Evolutionary conservation across 35 echinoderm and acorn worm species (phyloP).

Genomic region (Hemicentrotus pulcherrimus): DNA sequence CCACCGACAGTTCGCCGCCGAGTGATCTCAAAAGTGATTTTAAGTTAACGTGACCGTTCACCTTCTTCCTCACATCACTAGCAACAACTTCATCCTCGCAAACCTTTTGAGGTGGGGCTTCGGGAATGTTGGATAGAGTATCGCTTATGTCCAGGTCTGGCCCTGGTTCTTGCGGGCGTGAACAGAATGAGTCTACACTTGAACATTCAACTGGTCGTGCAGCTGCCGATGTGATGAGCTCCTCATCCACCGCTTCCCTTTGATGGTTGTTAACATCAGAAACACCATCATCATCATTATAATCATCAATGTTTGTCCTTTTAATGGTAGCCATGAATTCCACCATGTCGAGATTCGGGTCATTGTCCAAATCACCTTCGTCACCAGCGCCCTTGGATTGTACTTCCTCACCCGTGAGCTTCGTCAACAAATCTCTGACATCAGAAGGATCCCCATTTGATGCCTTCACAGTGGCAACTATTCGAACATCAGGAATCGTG

Average conservation of each 20-base stretch:
- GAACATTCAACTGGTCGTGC: constrained; percentile 12
- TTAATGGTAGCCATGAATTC: neutral
- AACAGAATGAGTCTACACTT: neutral
- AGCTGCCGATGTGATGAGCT: neutral
- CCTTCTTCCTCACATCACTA: neutral
- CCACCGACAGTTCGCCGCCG: neutral
- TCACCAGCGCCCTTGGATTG: neutral
- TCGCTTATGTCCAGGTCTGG: neutral
- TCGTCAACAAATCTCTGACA: neutral
- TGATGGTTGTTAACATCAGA: neutral
- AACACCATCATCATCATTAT: neutral
- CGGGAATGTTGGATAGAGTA: neutral
- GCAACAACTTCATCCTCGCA: constrained; percentile 13
- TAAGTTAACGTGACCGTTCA: neutral
- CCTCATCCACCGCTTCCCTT: neutral
- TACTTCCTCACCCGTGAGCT: neutral
- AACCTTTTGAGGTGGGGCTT: neutral
- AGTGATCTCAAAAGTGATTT: constrained; percentile 20
- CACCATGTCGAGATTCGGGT: neutral
- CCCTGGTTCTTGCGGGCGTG: neutral
- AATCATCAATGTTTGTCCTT: neutral
- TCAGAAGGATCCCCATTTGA: neutral
- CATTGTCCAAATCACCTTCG: neutral
- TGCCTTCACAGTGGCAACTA: neutral
- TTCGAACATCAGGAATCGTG: neutral